phyloP scores from a whole-genome alignment of 2,113 vertebrate species.

The Psilopsiagon aymara region DNA sequence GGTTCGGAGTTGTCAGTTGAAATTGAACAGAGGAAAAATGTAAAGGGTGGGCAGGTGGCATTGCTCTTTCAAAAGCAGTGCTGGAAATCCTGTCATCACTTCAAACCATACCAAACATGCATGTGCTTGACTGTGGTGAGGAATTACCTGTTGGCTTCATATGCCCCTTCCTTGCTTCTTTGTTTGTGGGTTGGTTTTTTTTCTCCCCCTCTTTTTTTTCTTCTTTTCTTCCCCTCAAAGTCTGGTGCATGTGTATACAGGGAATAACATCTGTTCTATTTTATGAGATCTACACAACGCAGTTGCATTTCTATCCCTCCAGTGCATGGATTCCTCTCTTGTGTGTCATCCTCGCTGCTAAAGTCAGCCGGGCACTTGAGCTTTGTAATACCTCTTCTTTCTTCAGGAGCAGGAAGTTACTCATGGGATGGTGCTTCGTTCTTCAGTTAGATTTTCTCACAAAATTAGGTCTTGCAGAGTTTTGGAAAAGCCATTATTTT shows the following conservation, averaged over 20 bases:
- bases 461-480: not conserved
- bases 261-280: constrained; percentile 30
- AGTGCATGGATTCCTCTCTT: constrained; percentile 18
- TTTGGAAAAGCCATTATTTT: not conserved
- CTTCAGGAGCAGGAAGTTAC: constrained; percentile 16
- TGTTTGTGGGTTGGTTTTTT: rapidly evolving
- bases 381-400: not conserved
- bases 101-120: not conserved
- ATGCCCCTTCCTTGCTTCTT: not conserved
- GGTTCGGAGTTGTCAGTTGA: constrained; percentile 30
- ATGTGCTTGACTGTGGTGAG: not conserved
- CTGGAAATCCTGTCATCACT: not conserved
- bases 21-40: constrained; percentile 20
- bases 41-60: not conserved
- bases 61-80: not conserved
- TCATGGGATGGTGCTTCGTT: not conserved
- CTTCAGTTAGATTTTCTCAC: constrained; percentile 12
- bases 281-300: not conserved
- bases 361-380: constrained; percentile 34
- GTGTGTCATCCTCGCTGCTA: constrained; percentile 21
- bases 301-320: not conserved
- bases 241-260: not conserved
- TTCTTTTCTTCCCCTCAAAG: not conserved
- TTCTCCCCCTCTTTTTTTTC: rapidly evolving
- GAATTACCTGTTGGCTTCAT: not conserved